Evolutionary conservation across 2,113 vertebrate species (phyloP), one percentile per base, ranked within the genome.

Genomic region (Oreochromis niloticus): DNA sequence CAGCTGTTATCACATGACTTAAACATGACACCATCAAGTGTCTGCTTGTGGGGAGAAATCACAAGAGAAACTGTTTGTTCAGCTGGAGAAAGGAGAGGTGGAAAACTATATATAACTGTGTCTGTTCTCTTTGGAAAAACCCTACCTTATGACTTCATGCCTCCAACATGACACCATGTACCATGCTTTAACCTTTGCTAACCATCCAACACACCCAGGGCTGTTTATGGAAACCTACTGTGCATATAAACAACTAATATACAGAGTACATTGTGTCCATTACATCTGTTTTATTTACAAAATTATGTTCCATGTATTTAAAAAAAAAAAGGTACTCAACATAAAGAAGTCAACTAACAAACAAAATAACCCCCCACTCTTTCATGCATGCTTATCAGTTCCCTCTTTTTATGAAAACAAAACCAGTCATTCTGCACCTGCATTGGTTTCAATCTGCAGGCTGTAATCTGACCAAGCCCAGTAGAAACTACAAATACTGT

Each of bases 401-500:
- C 30, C 50, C n/a, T n/a, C 63, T 87, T 78, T 88, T 46, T 61
- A 41, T 54, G 22, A 30, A 84, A 85, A 86, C 39, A 50, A 79
- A 88, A 63, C 17, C 36, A 32, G 71, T 83, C 4, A 1, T 66
- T 61, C 2, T 82, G 85, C 82, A 86, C 85, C 85, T 92, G 89
- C 61, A 36, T 66, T 75, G 48, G 57, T 87, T 32, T 1, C 66
- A 84, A 80, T 82, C 87, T 91, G 90, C n/a, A 16, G 75, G 54
- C 52, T 80, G 85, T 87, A 83, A 92, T 8, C 4, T 27, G 86
- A 91, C 56, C 82, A 0, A n/a, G 81, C 32, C 6, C 81, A 59
- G 87, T 78, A 82, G 86, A 90, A 90, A 93, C 82, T 82, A 30
- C 73, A 92, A 85, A 90, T 75, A 87, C 34, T 16, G 36, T 46